A percentile compares a stretch with the other conserved stretches of the same genome.
phyloP scores from a whole-genome alignment of 2,888 invertebrate genomes.

The Andrena bucephala region DNA sequence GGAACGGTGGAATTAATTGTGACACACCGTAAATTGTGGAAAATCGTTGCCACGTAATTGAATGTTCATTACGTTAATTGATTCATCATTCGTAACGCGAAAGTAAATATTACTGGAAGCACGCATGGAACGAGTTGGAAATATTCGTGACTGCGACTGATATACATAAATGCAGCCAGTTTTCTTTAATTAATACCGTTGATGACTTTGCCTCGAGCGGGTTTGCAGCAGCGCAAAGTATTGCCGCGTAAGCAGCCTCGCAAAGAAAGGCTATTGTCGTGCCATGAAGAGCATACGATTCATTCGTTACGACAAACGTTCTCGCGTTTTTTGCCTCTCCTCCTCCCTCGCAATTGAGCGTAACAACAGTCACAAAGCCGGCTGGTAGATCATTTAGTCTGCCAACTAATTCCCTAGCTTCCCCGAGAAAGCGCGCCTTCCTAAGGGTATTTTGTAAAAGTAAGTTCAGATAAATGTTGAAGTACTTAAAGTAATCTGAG shows the following conservation, averaged over 20 bases:
- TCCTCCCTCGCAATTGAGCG: background rate
- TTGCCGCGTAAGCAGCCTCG: background rate
- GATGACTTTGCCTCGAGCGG: too few relatives aligned
- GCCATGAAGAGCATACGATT: background rate
- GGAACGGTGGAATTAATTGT: conserved; percentile 21
- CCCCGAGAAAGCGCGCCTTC: background rate
- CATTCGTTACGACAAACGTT: background rate
- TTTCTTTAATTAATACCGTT: too few relatives aligned
- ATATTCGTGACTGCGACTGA: background rate
- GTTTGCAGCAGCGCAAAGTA: too few relatives aligned
- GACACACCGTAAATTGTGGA: background rate
- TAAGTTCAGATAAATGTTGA: conserved; percentile 46
- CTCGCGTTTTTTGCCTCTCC: background rate
- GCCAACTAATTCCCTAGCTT: conserved; percentile 20
- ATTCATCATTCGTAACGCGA: conserved; percentile 1
- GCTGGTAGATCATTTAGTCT: conserved; percentile 2
- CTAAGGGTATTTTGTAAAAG: conserved; percentile 30
- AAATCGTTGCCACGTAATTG: background rate
- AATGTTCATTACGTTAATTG: conserved; percentile 25
- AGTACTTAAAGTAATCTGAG: conserved; percentile 53
- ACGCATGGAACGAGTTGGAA: background rate
- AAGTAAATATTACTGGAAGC: background rate
- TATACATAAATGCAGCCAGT: background rate
- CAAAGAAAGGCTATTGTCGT: background rate
- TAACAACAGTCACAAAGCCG: conserved; percentile 3